These are phyloP conservation scores for Gymnothorax javanicus DNA, from an alignment of 2,797 vertebrate species.

Conservation along the genomic window DNA sequence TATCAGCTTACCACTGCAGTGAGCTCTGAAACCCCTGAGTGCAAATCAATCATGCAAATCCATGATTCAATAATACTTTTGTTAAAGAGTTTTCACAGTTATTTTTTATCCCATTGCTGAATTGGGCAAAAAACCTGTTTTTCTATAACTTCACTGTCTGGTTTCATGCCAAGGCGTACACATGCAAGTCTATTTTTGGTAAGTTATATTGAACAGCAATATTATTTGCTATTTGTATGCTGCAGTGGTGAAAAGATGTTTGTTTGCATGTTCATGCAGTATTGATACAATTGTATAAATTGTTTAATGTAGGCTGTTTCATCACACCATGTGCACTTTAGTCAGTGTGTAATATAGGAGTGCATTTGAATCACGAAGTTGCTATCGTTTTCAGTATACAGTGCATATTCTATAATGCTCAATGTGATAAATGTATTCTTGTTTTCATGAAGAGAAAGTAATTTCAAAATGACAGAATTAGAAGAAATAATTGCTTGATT, in stretches of 20 bases:
- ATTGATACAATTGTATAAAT: too few species aligned
- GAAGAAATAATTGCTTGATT: too few species aligned
- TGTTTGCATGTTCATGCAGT: background rate
- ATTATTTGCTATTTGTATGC: background rate
- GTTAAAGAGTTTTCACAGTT: background rate
- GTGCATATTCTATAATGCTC: background rate
- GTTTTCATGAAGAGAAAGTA: background rate
- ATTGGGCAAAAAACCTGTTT: background rate
- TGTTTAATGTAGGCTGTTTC: background rate
- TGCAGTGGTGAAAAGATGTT: background rate
- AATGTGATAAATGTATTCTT: background rate
- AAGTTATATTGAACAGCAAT: background rate
- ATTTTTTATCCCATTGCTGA: background rate
- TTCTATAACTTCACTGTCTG: background rate
- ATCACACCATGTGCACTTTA: background rate
- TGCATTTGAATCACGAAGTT: background rate
- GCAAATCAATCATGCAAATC: background rate
- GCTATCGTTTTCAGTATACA: background rate
- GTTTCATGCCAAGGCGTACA: background rate
- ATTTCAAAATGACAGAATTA: background rate
- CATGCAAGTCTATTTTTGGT: background rate
- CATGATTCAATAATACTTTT: background rate
- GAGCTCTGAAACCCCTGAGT: background rate
- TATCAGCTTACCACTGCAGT: background rate
- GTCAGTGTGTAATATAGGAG: background rate